These are phyloP conservation scores for Synaphobranchus kaupii DNA, from an alignment of 2,797 vertebrate species.

Conservation along the genomic window DNA sequence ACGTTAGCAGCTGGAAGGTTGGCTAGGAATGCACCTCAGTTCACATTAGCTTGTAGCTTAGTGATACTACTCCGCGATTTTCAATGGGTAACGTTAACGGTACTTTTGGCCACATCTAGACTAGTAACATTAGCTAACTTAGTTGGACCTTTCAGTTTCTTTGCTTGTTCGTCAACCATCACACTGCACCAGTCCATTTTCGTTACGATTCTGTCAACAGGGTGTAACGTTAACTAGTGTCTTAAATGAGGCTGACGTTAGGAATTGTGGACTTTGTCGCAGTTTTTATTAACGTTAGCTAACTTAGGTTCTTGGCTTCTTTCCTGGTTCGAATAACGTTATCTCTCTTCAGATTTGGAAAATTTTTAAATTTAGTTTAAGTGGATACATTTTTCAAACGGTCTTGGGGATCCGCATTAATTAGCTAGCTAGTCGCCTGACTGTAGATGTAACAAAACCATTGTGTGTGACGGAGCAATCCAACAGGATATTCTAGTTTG, in stretches of 20 bases:
- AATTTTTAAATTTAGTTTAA: background rate
- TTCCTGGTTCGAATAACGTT: no score
- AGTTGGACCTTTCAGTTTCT: background rate
- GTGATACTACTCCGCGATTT: no score
- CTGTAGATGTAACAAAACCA: background rate
- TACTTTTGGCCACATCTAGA: background rate
- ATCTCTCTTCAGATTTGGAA: no score
- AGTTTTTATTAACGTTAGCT: background rate
- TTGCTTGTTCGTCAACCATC: background rate
- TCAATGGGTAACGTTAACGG: background rate
- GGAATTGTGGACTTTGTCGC: background rate
- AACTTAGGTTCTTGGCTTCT: background rate
- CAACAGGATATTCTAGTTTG: constrained; percentile 16
- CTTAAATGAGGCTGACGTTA: background rate
- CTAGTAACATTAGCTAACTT: no score
- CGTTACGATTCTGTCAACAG: background rate
- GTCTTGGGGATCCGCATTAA: background rate
- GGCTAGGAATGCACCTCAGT: background rate
- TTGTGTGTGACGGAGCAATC: background rate
- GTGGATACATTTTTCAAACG: background rate
- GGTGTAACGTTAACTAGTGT: background rate
- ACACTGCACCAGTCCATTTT: background rate
- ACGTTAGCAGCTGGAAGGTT: background rate
- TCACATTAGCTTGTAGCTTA: no score
- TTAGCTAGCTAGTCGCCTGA: background rate